Evolutionary conservation across 2,113 vertebrate genomes (phyloP).

Genomic region (Isurus oxyrinchus): DNA sequence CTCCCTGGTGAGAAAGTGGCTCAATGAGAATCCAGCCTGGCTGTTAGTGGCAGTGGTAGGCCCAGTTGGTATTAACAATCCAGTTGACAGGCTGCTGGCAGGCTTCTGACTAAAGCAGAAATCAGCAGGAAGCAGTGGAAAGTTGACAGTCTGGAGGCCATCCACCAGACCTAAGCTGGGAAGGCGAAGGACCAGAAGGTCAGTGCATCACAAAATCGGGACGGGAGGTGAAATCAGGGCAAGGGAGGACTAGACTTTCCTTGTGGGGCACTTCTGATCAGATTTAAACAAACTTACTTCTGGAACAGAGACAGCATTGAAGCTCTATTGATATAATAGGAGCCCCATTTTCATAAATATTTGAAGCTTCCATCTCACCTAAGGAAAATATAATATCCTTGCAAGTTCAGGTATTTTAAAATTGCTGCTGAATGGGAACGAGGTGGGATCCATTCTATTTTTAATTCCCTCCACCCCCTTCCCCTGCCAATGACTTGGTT

Average conservation of each 20-base stretch:
- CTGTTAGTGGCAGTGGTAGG: neutral
- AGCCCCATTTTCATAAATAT: neutral
- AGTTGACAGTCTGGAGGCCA: neutral
- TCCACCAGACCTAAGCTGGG: neutral
- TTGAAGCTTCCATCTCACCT: neutral
- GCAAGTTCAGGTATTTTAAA: neutral
- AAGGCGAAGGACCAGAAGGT: neutral
- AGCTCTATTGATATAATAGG: neutral
- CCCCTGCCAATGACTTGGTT: neutral
- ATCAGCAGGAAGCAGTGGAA: neutral
- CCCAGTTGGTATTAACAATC: neutral
- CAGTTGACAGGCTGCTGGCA: neutral
- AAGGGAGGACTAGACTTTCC: neutral
- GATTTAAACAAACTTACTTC: neutral
- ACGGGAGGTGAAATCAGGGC: no score
- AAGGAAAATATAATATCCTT: neutral
- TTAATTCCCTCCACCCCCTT: neutral
- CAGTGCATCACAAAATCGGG: neutral
- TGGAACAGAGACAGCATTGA: no score
- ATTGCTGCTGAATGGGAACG: neutral
- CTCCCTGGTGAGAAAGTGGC: neutral
- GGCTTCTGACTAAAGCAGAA: neutral
- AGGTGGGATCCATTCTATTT: no score
- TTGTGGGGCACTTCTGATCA: neutral
- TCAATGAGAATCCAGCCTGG: neutral